Evolutionary conservation across 2,113 vertebrate genomes (phyloP).

Genomic region (Macheiramphus alcinus): DNA sequence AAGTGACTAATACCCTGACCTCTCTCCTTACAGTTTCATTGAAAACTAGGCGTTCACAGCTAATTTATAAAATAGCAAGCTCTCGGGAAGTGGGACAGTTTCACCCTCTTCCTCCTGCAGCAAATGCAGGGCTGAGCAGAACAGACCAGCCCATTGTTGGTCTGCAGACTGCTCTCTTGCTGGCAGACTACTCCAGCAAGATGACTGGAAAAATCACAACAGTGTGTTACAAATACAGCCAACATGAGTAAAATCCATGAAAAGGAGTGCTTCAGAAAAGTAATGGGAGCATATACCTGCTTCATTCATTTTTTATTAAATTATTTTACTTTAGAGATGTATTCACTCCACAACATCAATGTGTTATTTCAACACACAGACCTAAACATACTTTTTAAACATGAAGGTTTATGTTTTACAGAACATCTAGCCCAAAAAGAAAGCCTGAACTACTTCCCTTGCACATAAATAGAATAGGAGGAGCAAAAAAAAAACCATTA

Average conservation of each 20-base stretch:
- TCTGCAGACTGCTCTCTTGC: neutral
- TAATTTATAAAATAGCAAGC: neutral
- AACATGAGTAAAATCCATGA: neutral
- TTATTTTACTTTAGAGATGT: neutral
- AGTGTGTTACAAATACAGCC: slow-evolving; percentile 5
- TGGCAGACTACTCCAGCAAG: neutral
- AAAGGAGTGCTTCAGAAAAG: neutral
- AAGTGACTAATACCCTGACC: neutral
- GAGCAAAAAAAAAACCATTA: neutral
- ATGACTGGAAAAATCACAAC: slow-evolving; percentile 35
- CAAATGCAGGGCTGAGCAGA: neutral
- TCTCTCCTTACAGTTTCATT: neutral
- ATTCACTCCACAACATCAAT: neutral
- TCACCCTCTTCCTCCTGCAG: neutral
- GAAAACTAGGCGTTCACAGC: neutral
- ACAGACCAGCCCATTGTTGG: slow-evolving; percentile 26
- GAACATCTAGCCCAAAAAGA: neutral
- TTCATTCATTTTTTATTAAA: neutral
- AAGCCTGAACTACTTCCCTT: neutral
- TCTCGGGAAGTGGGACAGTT: neutral
- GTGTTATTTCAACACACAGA: neutral
- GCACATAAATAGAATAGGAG: neutral
- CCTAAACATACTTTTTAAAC: neutral
- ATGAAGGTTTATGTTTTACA: neutral
- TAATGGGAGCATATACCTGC: neutral